Evolutionary conservation across 2,113 vertebrate genomes (phyloP).

Genomic region (Colius striatus): DNA sequence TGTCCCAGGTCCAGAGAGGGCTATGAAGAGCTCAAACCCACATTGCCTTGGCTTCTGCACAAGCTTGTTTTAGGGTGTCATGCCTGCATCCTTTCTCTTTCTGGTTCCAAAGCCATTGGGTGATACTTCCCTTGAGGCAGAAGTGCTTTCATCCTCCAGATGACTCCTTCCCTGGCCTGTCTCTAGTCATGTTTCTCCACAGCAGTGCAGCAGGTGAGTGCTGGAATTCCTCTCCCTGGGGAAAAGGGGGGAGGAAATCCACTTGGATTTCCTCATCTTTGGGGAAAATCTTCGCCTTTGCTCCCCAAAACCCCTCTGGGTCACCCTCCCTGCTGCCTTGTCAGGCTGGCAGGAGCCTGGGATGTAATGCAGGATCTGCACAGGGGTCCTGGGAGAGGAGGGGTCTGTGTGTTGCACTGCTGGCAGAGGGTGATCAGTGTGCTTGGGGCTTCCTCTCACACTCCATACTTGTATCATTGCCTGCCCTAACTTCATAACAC

Average conservation of each 20-base stretch:
- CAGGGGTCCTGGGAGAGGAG: background rate
- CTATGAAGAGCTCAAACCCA: background rate
- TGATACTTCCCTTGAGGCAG: background rate
- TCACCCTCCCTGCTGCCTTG: background rate
- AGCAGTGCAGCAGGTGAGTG: slow-evolving; percentile 3
- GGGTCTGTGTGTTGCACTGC: background rate
- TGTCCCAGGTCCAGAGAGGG: background rate
- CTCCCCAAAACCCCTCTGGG: background rate
- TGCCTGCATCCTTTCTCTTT: background rate
- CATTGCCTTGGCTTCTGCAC: background rate
- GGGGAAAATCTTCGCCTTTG: background rate
- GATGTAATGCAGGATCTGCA: rapidly evolving
- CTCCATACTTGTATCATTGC: background rate
- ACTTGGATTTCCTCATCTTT: background rate
- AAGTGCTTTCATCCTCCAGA: background rate
- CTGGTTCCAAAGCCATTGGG: background rate
- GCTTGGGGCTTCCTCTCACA: background rate
- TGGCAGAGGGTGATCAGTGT: background rate
- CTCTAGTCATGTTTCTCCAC: background rate
- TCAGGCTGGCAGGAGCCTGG: background rate
- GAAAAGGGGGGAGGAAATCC: rapidly evolving
- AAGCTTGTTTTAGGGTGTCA: background rate
- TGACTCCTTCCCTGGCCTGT: background rate
- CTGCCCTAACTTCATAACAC: background rate
- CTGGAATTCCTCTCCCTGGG: background rate